A percentile compares a stretch with the other conserved stretches of the same genome.
These are phyloP conservation scores for Palythoa heliodiscus DNA, from an alignment of 92 coral and sea anemone genomes.

Conservation along the genomic window DNA sequence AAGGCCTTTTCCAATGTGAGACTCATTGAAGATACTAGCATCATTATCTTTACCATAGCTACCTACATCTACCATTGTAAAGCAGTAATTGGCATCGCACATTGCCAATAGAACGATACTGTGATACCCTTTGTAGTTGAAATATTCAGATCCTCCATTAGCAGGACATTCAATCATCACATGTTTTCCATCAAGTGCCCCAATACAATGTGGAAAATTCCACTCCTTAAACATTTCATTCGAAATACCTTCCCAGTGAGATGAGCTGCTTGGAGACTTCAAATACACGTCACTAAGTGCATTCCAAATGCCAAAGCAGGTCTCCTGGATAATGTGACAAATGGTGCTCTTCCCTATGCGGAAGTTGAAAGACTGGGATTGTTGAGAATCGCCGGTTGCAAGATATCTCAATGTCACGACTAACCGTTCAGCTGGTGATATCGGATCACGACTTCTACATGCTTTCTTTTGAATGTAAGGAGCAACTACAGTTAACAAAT, in stretches of 20 bases:
- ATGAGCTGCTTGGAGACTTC: slow-evolving; percentile 45
- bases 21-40: slow-evolving; percentile 22
- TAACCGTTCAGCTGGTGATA: slow-evolving; percentile 46
- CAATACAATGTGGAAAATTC: slow-evolving; percentile 48
- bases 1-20: slow-evolving; percentile 11
- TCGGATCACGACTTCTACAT: slow-evolving; percentile 42
- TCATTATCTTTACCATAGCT: slow-evolving; percentile 36
- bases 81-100: slow-evolving; percentile 25
- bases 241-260: slow-evolving; percentile 52
- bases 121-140: slow-evolving; percentile 36
- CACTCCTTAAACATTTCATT: slow-evolving; percentile 51
- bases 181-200: slow-evolving; percentile 45
- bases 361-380: slow-evolving; percentile 45
- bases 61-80: slow-evolving; percentile 31
- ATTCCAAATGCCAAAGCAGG: not conserved
- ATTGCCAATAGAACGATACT: slow-evolving; percentile 45
- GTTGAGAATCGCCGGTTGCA: slow-evolving; percentile 50
- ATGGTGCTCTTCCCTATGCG: slow-evolving; percentile 44
- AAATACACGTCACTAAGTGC: slow-evolving; percentile 8
- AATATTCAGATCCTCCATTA: slow-evolving; percentile 35
- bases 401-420: slow-evolving; percentile 50
- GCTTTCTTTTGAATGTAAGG: slow-evolving; percentile 35
- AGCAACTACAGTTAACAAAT: slow-evolving; percentile 27
- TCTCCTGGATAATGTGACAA: slow-evolving; percentile 14
- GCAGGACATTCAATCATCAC: slow-evolving; percentile 30